These are phyloP conservation scores for Streptopelia turtur DNA, from an alignment of 2,797 vertebrate genomes.

Conservation along the genomic window DNA sequence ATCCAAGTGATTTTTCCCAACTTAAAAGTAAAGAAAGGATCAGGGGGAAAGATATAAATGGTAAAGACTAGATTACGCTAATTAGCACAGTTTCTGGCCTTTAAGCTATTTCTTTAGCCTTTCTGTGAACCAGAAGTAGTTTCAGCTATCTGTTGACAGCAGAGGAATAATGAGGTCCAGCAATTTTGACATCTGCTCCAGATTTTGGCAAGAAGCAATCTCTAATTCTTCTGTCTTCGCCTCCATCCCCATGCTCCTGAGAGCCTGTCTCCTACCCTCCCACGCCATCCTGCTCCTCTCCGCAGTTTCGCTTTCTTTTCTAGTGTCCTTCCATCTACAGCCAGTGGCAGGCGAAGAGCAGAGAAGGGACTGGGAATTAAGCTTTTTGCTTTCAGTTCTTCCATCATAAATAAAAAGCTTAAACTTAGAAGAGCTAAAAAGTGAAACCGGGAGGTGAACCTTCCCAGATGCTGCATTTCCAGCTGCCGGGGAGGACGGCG, in stretches of 20 bases:
- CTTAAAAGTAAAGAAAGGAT: background rate
- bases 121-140: background rate
- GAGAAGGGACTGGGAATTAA: fast-evolving
- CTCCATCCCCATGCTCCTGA: fast-evolving
- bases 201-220: background rate
- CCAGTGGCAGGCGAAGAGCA: fast-evolving
- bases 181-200: background rate
- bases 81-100: background rate
- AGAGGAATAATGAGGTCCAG: background rate
- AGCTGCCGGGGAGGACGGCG: background rate
- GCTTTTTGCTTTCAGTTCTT: background rate
- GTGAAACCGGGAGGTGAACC: fast-evolving
- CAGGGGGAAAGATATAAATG: fast-evolving
- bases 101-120: background rate
- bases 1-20: background rate
- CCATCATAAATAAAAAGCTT: background rate
- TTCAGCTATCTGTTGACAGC: background rate
- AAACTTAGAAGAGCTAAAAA: too few species aligned
- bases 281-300: fast-evolving
- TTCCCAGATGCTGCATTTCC: background rate
- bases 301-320: background rate
- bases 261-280: background rate
- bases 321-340: fast-evolving
- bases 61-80: background rate
- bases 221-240: background rate